These are phyloP conservation scores for Callopanchax toddi DNA, from an alignment of 2,113 vertebrate species.

Conservation along the genomic window DNA sequence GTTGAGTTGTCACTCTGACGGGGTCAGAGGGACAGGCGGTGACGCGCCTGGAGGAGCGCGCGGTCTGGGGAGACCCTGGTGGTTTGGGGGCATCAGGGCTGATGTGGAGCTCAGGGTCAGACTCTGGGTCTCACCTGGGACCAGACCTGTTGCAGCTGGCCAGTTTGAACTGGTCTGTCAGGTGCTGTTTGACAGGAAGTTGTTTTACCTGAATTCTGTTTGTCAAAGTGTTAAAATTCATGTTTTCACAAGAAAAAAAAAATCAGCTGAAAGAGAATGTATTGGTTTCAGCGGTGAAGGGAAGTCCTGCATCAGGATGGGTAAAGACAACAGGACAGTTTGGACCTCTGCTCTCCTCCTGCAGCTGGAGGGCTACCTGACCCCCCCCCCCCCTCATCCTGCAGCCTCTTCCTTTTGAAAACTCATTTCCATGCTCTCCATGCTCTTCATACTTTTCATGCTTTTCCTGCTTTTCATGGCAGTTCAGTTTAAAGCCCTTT, in stretches of 20 bases:
- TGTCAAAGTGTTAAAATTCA: too few species aligned
- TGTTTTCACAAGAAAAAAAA: too few species aligned
- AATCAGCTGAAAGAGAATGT: too few species aligned
- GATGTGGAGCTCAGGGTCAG: too few species aligned
- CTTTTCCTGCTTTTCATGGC: conserved; percentile 68
- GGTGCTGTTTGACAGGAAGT: conserved; percentile 4
- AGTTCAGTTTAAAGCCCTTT: conserved; percentile 69
- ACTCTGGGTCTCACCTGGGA: background rate
- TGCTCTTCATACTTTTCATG: conserved; percentile 5
- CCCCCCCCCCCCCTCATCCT: conserved; percentile 37
- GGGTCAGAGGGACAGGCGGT: too few species aligned
- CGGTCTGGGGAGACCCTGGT: background rate
- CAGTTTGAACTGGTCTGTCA: background rate
- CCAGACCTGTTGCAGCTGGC: conserved; percentile 34
- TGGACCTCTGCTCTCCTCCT: too few species aligned
- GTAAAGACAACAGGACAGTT: too few species aligned
- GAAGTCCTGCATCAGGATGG: too few species aligned
- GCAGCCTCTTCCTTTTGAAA: conserved; percentile 42
- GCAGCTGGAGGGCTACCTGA: conserved; percentile 51
- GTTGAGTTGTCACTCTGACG: too few species aligned
- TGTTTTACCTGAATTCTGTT: too few species aligned
- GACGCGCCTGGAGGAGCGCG: conserved; percentile 16
- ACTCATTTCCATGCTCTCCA: conserved; percentile 53
- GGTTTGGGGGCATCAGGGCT: background rate
- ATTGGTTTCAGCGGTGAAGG: too few species aligned